Base-by-base conservation (phyloP, 2,888 invertebrate species). In the Mythimna vitellina region DNA sequence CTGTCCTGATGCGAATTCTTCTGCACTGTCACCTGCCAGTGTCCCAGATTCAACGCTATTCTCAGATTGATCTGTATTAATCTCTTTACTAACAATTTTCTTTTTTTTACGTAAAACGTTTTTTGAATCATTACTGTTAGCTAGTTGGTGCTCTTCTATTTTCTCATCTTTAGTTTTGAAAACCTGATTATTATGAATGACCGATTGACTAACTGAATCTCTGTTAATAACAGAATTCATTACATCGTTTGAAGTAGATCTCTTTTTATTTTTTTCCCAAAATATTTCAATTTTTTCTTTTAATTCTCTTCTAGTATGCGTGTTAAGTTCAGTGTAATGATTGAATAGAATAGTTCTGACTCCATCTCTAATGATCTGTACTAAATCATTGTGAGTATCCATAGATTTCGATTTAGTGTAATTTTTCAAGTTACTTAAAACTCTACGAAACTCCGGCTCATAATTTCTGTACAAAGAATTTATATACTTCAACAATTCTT, bases 381-480 rank as follows among this genome's bases (percentile, higher is more conserved):
- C 72, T 3, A 93, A 61, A n/a, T 89, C 72, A 0, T 82, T 42
- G 25, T 85, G 84, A 3, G 83, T 29, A 22, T 86, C 14, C 61
- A 85, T 86, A 0, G 78, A 65, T 75, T 86, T 87, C 0, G 49
- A 64, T 2, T 85, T 54, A 9, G 32, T 83, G 42, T 90, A 93
- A 0, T 79, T 49, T 8, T 89, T 76, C 0, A 93, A 60, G 17
- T 89, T 81, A 1, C 80, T 70, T 10, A 93, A 58, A 17, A 91
- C 70, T 1, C 62, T 80, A 3, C 67, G 65, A 2, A 93, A 81
- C 64, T 89, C 88, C 0, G 60, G 20, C 3, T 68, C 68, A 0
- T 86, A 66, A 10, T 73, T 73, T 38, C 63, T 80, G 66, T 91
- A 93, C 12, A 93, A 76, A 0, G 90, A 88, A 78, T 94, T 89